Evolutionary conservation across 2,113 vertebrate species (phyloP).

Genomic region (Saimiri boliviensis): DNA sequence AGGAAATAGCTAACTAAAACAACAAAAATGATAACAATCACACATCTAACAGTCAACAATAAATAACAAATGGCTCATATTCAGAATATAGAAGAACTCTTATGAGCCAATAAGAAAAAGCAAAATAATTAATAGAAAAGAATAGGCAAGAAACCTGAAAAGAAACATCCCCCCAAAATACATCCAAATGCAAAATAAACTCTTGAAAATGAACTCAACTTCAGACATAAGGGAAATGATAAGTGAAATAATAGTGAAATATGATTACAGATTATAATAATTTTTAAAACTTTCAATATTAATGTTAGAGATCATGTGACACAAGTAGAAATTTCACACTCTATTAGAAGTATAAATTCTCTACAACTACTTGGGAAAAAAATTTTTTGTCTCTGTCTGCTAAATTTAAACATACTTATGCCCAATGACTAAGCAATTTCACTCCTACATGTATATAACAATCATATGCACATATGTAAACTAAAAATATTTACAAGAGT

Average conservation of each 20-base stretch:
- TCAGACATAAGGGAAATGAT: not conserved
- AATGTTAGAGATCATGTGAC: not conserved
- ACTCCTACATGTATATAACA: not conserved
- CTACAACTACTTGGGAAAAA: not conserved
- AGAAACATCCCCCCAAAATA: not conserved
- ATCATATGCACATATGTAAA: not conserved
- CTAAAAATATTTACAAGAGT: not conserved
- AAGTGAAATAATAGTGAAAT: not conserved
- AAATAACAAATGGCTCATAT: not conserved
- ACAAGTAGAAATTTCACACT: not conserved
- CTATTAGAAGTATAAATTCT: not conserved
- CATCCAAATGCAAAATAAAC: not conserved
- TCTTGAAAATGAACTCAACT: not conserved
- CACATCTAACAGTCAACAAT: not conserved
- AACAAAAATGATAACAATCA: not conserved
- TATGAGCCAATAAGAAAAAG: not conserved
- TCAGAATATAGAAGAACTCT: not conserved
- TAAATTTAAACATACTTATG: not conserved
- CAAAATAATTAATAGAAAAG: not conserved
- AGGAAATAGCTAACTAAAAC: not conserved
- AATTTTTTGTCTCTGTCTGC: not conserved
- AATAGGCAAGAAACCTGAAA: not conserved
- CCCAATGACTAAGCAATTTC: not conserved
- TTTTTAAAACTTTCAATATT: not conserved
- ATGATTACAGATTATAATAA: not conserved